A percentile compares a stretch with the other conserved stretches of the same genome.
Evolutionary conservation across 2,888 invertebrate genomes (phyloP).

Genomic region (Pheosia gnoma): DNA sequence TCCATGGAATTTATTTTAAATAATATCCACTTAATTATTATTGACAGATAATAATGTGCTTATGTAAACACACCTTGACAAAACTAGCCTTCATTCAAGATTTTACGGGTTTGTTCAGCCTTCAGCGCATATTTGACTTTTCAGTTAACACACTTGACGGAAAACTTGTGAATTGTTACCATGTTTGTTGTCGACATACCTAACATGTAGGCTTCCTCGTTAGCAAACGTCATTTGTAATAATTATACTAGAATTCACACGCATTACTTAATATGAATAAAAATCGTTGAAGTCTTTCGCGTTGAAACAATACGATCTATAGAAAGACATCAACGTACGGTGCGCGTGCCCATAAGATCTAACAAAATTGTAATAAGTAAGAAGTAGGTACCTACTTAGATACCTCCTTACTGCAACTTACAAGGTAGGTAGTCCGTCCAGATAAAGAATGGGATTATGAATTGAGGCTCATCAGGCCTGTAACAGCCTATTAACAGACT

Average conservation of each 20-base stretch:
- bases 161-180: conserved; percentile 5
- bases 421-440: too few species aligned
- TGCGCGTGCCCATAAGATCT: background rate
- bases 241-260: conserved; percentile 1
- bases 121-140: background rate
- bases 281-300: conserved; percentile 68
- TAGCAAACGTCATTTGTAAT: background rate
- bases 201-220: background rate
- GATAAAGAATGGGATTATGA: too few species aligned
- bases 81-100: background rate
- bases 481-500: too few species aligned
- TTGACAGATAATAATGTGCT: background rate
- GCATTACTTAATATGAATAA: background rate
- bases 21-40: too few species aligned
- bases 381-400: too few species aligned
- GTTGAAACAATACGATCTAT: conserved; percentile 43
- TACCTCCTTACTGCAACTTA: too few species aligned
- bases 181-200: background rate
- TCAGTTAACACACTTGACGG: background rate
- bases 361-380: too few species aligned
- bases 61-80: conserved; percentile 19
- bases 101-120: background rate
- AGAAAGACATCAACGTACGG: conserved; percentile 67
- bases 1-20: too few species aligned
- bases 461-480: too few species aligned